Conservation (phyloP, 2,797 vertebrate genomes). For the Gambusia yucatana region DNA sequence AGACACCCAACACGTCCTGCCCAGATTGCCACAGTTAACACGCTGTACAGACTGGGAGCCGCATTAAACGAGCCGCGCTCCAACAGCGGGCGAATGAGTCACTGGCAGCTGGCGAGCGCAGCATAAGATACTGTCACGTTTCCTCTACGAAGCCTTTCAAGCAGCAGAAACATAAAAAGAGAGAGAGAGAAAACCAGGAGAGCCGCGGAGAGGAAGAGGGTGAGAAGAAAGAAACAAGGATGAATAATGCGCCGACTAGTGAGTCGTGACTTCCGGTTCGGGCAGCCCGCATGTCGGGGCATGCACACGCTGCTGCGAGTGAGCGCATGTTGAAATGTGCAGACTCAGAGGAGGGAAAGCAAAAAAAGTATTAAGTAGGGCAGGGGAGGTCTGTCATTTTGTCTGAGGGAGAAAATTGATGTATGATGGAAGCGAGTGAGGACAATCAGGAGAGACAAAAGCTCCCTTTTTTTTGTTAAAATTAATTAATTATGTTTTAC, state of each 20-base stretch:
- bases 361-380: conserved; percentile 30
- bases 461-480: too few species aligned
- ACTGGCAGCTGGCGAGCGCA: conserved; percentile 57
- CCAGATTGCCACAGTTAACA: conserved; percentile 58
- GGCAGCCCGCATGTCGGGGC: conserved; percentile 50
- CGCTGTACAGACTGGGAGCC: conserved; percentile 56
- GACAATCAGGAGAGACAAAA: conserved; percentile 2
- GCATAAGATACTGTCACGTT: conserved; percentile 73
- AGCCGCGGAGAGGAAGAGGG: not conserved
- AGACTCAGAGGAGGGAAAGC: conserved; percentile 4
- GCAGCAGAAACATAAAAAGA: conserved; percentile 37
- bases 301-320: conserved; percentile 25
- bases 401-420: conserved; percentile 40
- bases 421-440: conserved; percentile 15
- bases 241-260: conserved; percentile 61
- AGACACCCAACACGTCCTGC: conserved; percentile 36
- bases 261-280: conserved; percentile 78
- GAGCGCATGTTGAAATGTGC: conserved; percentile 26
- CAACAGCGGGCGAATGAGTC: conserved; percentile 72
- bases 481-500: too few species aligned
- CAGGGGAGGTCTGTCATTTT: conserved; percentile 43
- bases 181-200: not conserved
- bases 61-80: conserved; percentile 65
- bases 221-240: conserved; percentile 22
- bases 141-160: conserved; percentile 57